These are phyloP conservation scores for Oxytorus armatus DNA, from an alignment of 2,888 invertebrate genomes.

Conservation along the genomic window DNA sequence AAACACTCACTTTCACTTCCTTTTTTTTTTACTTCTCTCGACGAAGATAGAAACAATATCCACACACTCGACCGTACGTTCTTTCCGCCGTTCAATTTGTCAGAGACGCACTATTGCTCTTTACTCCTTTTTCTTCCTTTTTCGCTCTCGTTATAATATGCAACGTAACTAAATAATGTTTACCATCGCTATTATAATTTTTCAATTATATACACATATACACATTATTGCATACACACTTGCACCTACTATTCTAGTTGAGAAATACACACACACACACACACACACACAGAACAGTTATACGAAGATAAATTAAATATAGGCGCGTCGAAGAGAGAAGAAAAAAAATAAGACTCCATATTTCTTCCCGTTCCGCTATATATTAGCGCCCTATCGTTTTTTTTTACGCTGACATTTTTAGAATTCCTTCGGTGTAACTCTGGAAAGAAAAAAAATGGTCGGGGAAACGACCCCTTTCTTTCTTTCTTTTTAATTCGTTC, in stretches of 20 bases:
- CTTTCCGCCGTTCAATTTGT: constrained; percentile 19
- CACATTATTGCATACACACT: constrained; percentile 61
- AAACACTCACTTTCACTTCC: no score
- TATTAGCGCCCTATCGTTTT: no score
- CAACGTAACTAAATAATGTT: constrained; percentile 28
- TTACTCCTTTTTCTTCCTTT: not conserved
- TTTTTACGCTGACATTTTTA: not conserved
- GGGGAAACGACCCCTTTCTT: no score
- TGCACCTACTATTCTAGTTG: constrained; percentile 19
- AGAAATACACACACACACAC: constrained; percentile 31
- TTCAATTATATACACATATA: constrained; percentile 63
- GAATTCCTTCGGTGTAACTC: no score
- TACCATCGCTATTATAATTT: constrained; percentile 26
- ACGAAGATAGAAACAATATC: constrained; percentile 17
- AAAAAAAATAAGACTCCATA: constrained; percentile 33
- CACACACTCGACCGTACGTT: not conserved
- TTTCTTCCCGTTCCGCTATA: not conserved
- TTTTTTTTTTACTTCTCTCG: not conserved
- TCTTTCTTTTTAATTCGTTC: no score
- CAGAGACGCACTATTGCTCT: constrained; percentile 16
- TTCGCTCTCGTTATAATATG: constrained; percentile 28
- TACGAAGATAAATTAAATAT: constrained; percentile 59
- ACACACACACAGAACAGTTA: constrained; percentile 46
- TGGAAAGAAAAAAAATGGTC: no score
- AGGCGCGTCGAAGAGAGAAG: constrained; percentile 53